Evolutionary conservation across 1,140 invertebrate species (phyloP), one percentile per base, ranked within the genome.

Genomic region (Lordiphosa clarofinis): DNA sequence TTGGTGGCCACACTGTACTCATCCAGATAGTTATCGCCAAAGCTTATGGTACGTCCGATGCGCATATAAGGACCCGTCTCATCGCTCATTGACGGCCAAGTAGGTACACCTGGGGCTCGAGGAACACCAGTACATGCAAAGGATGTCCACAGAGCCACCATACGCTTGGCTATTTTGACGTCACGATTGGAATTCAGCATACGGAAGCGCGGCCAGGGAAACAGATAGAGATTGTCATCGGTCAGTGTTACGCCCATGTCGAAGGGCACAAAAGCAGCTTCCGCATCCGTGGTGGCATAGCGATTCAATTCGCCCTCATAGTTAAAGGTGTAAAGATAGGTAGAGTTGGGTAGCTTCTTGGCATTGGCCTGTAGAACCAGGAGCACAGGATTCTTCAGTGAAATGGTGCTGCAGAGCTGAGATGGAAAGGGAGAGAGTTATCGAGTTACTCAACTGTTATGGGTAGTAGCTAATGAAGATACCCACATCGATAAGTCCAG

Each of bases 161-260:
- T 74, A 8, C 75, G 75, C 15, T 78, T 59, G 21, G 86, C 87
- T 9, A 89, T 50, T 66, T 87, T 88, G 10, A 87, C 47, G 38
- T 89, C 88, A 1, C 73, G 68, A 37, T 78, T 78, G 13, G 82
- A 55, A 31, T 88, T 81, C 0, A 87, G 40, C 12, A 61, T 21
- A 4, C 66, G 52, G 44, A 72, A 54, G 4, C 74, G 61, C 0
- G 88, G 88, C 88, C 88, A 89, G n/a, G 87, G 88, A 58, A 89
- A 89, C n/a, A 89, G 53, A 38, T 89, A 89, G n/a, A 89, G 68
- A 53, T 89, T 89, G 39, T 89, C 88, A 36, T 89, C 87, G 39
- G 87, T 88, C 28, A 89, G 54, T 3, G 82, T 86, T 15, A 88
- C 81, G 7, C 88, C 88, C 57, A 87, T 72, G 40, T 86, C 84